These are phyloP conservation scores for Saxidomus purpurata DNA, from an alignment of 1,140 invertebrate species.

Conservation along the genomic window DNA sequence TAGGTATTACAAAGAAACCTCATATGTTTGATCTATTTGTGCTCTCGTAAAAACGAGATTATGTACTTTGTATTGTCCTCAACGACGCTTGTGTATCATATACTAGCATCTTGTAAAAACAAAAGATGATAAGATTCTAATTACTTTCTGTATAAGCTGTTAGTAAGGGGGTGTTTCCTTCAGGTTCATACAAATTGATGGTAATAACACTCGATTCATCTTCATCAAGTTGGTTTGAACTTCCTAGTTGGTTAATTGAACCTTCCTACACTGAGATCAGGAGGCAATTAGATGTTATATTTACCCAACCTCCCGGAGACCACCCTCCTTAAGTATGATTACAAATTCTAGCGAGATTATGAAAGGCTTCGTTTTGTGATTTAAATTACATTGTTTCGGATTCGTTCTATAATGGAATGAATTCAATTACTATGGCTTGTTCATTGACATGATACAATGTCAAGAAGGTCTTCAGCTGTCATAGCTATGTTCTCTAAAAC, in stretches of 20 bases:
- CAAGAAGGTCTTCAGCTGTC: background rate
- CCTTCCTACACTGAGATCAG: background rate
- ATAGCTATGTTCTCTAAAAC: background rate
- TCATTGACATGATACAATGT: background rate
- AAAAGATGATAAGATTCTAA: too few relatives aligned
- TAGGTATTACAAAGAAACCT: too few relatives aligned
- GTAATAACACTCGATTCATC: too few relatives aligned
- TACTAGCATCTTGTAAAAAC: too few relatives aligned
- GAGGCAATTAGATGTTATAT: constrained; percentile 1
- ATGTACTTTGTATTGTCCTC: too few relatives aligned
- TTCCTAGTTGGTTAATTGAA: background rate
- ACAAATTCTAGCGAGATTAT: background rate
- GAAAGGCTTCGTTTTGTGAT: background rate
- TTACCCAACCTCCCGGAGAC: background rate
- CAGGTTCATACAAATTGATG: too few relatives aligned
- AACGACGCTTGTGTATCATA: too few relatives aligned
- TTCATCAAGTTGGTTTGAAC: background rate
- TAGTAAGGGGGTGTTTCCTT: too few relatives aligned
- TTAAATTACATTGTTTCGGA: background rate
- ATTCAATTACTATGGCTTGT: background rate
- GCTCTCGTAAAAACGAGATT: too few relatives aligned
- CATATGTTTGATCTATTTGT: too few relatives aligned
- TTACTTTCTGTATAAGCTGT: too few relatives aligned
- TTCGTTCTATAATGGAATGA: background rate
- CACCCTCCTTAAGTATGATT: constrained; percentile 1